phyloP scores from a whole-genome alignment of 1,140 invertebrate genomes.

The Ladona fulva region DNA sequence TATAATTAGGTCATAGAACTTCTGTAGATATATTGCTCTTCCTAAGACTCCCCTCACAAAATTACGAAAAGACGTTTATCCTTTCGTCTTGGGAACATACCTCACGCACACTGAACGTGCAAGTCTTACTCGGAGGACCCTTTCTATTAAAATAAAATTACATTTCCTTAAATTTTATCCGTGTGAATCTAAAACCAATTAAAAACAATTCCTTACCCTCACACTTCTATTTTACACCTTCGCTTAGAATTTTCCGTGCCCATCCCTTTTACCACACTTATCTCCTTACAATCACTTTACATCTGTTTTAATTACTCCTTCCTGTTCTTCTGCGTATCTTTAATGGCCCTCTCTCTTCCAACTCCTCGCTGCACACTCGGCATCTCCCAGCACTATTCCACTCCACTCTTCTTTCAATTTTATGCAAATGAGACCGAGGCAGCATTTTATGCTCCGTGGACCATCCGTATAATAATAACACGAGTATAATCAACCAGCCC shows the following conservation, averaged over 20 bases:
- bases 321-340: background rate
- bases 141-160: too few species aligned
- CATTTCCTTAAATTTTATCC: too few species aligned
- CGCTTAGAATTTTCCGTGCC: background rate
- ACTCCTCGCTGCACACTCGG: background rate
- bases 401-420: background rate
- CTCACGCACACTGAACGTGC: too few species aligned
- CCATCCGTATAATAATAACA: constrained; percentile 5
- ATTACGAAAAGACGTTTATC: too few species aligned
- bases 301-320: background rate
- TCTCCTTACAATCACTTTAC: background rate
- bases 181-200: too few species aligned
- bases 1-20: too few species aligned
- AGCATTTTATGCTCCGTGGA: constrained; percentile 3
- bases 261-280: background rate
- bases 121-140: too few species aligned
- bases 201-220: too few species aligned
- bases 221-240: too few species aligned
- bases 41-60: too few species aligned
- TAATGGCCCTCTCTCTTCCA: background rate
- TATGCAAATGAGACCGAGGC: background rate
- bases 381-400: background rate
- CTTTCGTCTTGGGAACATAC: too few species aligned
- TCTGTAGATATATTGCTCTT: too few species aligned
- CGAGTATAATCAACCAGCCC: background rate